Base-by-base conservation (phyloP, 2,888 invertebrate species). In the Oeneis ivallda region DNA sequence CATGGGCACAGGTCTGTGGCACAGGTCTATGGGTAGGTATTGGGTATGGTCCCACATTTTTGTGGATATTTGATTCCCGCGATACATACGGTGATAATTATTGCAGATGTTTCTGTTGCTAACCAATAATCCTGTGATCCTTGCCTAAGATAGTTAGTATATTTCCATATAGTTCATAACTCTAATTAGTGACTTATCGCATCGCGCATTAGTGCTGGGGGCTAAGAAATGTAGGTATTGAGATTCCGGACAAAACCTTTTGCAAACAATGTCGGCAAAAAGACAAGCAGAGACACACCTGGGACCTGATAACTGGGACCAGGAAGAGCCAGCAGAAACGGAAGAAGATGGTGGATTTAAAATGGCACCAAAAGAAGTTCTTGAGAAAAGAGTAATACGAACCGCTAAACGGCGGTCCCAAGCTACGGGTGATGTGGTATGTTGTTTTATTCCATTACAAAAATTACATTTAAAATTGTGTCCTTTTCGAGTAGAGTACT, bases 221-320 rank as follows among this genome's bases (percentile, higher is more conserved):
- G 41, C 19, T 19, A 10, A 39, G 39, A 32, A 15, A 58, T 45
- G 47, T 34, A 26, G 1, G 4, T 45, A 34, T 11, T 58, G 34
- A 47, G 15, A 15, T 45, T 17, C 15, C 2, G 26, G 10, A 47
- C 19, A 11, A 37, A 9, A 7, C 13, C 1, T 9, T 60, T 66
- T 57, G 54, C 13, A 47, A 13, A 64, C 37, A 34, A 96, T 96
- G 96, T 93, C 95, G 74, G 83, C 86, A 60, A 98, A 98, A 89
- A 93, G 98, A 70, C 86, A 91, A 74, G 96, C 97, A 37, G 93
- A 94, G 6, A 93, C 93, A 26, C 95, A 97, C 65, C 85, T 98
- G 71, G 97, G 95, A 85, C 96, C 96, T 76, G 95, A 96, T 11
- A 97, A 97, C 82, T 97, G 97, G 97, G 94, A 97, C 80, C 88